These are phyloP conservation scores for Myathropa florea DNA, from an alignment of 2,888 invertebrate genomes.

Conservation along the genomic window DNA sequence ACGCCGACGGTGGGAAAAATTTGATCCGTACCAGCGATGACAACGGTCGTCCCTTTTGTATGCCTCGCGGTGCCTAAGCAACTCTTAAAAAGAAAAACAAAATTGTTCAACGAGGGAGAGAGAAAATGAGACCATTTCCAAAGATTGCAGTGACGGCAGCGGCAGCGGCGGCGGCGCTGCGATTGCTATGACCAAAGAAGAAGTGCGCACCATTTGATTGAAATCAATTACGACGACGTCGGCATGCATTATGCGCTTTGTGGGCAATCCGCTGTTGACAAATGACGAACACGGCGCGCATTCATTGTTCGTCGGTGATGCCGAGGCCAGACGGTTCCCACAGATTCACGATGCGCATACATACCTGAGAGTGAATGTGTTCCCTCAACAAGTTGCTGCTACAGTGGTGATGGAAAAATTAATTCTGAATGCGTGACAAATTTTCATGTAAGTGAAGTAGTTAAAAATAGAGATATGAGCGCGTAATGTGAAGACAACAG, in stretches of 20 bases:
- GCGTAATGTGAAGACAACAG: too few species aligned
- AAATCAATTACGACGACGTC: slow-evolving; percentile 50
- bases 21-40: not conserved
- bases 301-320: slow-evolving; percentile 40
- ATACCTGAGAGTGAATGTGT: slow-evolving; percentile 21
- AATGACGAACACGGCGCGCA: slow-evolving; percentile 25
- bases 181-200: not conserved
- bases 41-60: not conserved
- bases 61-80: not conserved
- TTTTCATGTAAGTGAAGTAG: too few species aligned
- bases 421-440: too few species aligned
- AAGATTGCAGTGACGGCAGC: not conserved
- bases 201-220: slow-evolving; percentile 42
- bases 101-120: not conserved
- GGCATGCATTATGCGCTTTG: slow-evolving; percentile 25
- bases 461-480: too few species aligned
- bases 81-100: not conserved
- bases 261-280: slow-evolving; percentile 39
- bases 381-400: not conserved
- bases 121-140: slow-evolving; percentile 1
- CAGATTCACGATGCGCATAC: not conserved
- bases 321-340: slow-evolving; percentile 43
- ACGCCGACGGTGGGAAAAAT: slow-evolving; percentile 16
- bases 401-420: slow-evolving; percentile 1
- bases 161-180: not conserved